These are phyloP conservation scores for Pongo pygmaeus DNA, from an alignment of 2,113 vertebrate species.

Conservation along the genomic window DNA sequence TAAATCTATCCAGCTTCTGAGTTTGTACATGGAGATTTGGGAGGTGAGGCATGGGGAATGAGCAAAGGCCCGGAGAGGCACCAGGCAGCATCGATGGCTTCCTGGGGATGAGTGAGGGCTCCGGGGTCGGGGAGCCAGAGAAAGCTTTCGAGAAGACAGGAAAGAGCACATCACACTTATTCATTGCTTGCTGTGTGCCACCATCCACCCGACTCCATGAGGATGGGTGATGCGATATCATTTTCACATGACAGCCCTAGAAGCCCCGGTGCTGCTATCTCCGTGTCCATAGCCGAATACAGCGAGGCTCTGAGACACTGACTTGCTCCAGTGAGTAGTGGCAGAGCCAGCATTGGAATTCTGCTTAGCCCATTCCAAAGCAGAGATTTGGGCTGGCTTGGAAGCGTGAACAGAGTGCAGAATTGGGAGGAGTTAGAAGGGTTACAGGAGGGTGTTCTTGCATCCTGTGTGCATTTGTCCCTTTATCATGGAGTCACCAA, in stretches of 20 bases:
- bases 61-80: neutral
- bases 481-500: neutral
- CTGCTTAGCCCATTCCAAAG: neutral
- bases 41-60: neutral
- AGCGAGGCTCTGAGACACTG: neutral
- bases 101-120: neutral
- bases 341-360: neutral
- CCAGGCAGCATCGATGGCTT: neutral
- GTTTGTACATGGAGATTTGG: neutral
- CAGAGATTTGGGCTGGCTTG: neutral
- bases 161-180: neutral
- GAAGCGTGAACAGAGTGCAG: neutral
- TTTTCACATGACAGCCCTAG: neutral
- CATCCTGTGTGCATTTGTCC: neutral
- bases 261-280: accelerated
- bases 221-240: too few relatives aligned
- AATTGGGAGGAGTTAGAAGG: accelerated
- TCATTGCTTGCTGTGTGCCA: neutral
- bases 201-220: neutral
- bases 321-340: neutral
- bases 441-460: neutral
- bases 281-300: neutral
- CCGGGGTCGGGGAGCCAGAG: too few relatives aligned
- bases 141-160: neutral
- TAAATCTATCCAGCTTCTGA: neutral